Evolutionary conservation across 1,140 invertebrate genomes (phyloP).

Genomic region (Copidosoma floridanum): DNA sequence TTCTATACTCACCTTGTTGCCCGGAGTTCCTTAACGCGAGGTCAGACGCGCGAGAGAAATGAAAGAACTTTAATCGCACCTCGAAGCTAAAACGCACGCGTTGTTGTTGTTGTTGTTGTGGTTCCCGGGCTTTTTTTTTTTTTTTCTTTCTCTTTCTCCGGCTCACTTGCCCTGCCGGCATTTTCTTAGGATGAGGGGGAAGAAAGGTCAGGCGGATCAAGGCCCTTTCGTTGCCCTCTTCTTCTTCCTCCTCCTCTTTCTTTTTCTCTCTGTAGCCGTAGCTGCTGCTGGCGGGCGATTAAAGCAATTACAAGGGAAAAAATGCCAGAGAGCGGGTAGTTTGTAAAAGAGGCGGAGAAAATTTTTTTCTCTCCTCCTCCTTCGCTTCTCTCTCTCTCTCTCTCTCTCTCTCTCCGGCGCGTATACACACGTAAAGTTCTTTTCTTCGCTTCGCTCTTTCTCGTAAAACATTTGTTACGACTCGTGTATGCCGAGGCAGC

Average conservation of each 20-base stretch:
- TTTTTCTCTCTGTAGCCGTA: not conserved
- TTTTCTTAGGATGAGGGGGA: conserved; percentile 20
- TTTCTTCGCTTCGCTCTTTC: not conserved
- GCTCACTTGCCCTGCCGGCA: not conserved
- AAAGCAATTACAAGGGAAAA: conserved; percentile 22
- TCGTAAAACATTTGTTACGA: conserved; percentile 21
- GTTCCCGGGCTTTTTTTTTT: conserved; percentile 7
- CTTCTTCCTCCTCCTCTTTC: not conserved
- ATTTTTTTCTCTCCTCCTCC: conserved; percentile 6
- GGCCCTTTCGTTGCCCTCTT: not conserved
- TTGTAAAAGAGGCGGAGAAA: conserved; percentile 4
- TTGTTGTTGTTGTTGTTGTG: not conserved
- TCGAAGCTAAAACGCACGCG: conserved; percentile 11
- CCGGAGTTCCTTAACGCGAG: not conserved
- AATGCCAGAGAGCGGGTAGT: conserved; percentile 10
- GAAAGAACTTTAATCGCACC: conserved; percentile 19
- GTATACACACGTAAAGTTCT: too few relatives aligned
- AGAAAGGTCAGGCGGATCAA: conserved; percentile 26
- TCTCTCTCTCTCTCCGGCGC: not conserved
- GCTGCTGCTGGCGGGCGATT: not conserved
- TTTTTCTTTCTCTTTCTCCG: conserved; percentile 6
- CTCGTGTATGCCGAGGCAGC: too few relatives aligned
- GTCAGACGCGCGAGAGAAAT: not conserved
- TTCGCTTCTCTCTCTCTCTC: not conserved
- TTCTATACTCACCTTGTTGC: too few relatives aligned